These are phyloP conservation scores for Cottoperca gobio DNA, from an alignment of 2,797 vertebrate species.

Conservation along the genomic window DNA sequence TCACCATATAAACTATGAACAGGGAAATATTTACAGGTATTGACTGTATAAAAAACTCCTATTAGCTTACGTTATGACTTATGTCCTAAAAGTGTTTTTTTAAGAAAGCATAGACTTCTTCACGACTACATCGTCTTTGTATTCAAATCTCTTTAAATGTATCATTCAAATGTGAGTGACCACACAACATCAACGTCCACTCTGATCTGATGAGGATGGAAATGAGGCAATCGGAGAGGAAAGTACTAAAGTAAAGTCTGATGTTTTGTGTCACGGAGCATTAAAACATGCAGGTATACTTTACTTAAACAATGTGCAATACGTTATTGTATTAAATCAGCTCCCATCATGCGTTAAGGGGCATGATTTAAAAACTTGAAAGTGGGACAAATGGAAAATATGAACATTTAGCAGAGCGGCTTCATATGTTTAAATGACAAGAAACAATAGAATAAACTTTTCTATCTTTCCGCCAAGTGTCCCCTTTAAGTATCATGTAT, in stretches of 20 bases:
- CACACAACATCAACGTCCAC: background rate
- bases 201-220: background rate
- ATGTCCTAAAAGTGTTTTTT: background rate
- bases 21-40: background rate
- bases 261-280: too few species aligned
- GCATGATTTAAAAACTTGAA: background rate
- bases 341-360: background rate
- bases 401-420: background rate
- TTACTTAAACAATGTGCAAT: background rate
- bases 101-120: background rate
- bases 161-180: conserved; percentile 9
- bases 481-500: background rate
- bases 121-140: background rate
- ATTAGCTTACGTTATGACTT: background rate
- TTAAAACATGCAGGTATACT: too few species aligned
- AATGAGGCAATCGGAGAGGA: too few species aligned
- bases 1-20: background rate
- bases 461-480: too few species aligned
- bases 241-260: too few species aligned
- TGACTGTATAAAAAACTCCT: background rate
- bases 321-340: background rate
- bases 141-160: conserved; percentile 16
- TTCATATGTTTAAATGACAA: background rate
- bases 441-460: background rate
- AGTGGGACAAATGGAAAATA: background rate